These are phyloP conservation scores for Drosophila yakuba DNA, from an alignment of 1,140 invertebrate genomes.

Conservation along the genomic window DNA sequence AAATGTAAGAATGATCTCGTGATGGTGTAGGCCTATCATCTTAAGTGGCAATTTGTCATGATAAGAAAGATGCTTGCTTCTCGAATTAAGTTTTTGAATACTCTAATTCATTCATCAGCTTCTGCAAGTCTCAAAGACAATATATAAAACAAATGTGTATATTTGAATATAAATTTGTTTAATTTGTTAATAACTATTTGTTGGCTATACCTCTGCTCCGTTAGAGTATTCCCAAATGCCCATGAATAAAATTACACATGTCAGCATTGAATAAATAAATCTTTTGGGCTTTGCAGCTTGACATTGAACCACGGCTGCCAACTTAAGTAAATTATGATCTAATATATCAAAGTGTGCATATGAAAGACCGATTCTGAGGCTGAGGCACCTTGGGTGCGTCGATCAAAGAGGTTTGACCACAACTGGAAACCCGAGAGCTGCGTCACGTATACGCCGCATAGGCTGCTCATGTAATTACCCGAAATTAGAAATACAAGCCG, in stretches of 20 bases:
- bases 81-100: constrained; percentile 4
- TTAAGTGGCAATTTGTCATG: constrained; percentile 30
- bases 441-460: constrained; percentile 48
- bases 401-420: constrained; percentile 44
- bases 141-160: neutral
- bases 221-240: constrained; percentile 12
- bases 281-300: constrained; percentile 25
- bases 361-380: constrained; percentile 19
- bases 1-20: constrained; percentile 3
- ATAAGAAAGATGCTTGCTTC: constrained; percentile 8
- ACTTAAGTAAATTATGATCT: constrained; percentile 44
- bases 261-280: constrained; percentile 45
- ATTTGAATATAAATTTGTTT: neutral
- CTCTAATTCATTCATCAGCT: constrained; percentile 1
- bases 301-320: constrained; percentile 40
- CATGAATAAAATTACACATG: constrained; percentile 33
- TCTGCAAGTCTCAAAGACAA: too few relatives aligned
- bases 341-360: constrained; percentile 21
- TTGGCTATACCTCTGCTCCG: neutral
- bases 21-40: constrained; percentile 14
- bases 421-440: constrained; percentile 7
- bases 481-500: constrained; percentile 30
- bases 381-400: constrained; percentile 41
- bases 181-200: neutral
- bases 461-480: constrained; percentile 42